A percentile compares a stretch with the other conserved stretches of the same genome.
Evolutionary conservation across 1,140 invertebrate genomes (phyloP).

Genomic region (silkworm (Bombyx mori)): ASM3026992v2 NC_085130.1:9175001-9175500

Average conservation of each 20-base stretch:
- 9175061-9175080: too few species aligned
- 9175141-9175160: too few species aligned
- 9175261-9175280: background rate
- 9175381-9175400: background rate
- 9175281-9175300: slow-evolving; percentile 1
- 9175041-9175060: too few species aligned
- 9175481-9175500: background rate
- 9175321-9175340: background rate
- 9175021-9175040: too few species aligned
- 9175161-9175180: too few species aligned
- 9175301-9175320: background rate
- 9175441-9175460: slow-evolving; percentile 1
- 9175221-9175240: background rate
- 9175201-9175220: background rate
- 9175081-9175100: too few species aligned
- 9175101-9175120: too few species aligned
- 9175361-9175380: background rate
- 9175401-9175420: background rate
- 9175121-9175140: too few species aligned
- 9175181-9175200: background rate
- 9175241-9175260: background rate
- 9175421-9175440: slow-evolving; percentile 3
- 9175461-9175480: background rate
- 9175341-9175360: background rate
- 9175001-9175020: too few species aligned